Percentiles rank a stretch among this genome's conserved stretches.
These are phyloP conservation scores for Manis crassicaudata DNA, from an alignment of 2,797 vertebrate species.

Conservation along the genomic window DNA sequence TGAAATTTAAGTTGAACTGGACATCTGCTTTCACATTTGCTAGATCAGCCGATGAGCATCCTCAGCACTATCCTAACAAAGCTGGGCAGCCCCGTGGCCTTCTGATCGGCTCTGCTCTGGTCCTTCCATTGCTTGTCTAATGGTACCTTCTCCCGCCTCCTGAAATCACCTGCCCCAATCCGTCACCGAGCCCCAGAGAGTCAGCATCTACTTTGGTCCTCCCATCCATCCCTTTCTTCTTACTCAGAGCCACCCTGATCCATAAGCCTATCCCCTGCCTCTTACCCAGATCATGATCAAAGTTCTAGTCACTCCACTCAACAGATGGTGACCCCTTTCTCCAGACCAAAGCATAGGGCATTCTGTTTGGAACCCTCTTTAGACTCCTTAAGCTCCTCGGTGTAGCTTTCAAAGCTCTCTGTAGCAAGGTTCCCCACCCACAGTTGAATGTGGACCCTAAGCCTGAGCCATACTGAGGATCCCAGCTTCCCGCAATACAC, in stretches of 20 bases:
- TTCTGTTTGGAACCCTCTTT: neutral
- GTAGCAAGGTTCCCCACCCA: neutral
- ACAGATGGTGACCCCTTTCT: neutral
- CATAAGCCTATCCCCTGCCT: neutral
- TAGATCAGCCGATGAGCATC: neutral
- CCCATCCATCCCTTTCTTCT: neutral
- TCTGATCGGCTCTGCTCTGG: neutral
- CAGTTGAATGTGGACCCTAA: neutral
- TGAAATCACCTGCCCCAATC: neutral
- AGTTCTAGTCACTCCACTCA: neutral
- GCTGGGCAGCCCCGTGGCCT: neutral
- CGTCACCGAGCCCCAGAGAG: neutral
- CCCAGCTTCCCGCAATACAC: neutral
- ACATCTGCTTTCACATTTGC: neutral
- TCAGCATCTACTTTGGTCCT: neutral
- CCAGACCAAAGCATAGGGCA: neutral
- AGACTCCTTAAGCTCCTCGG: neutral
- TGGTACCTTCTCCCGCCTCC: neutral
- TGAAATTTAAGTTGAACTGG: neutral
- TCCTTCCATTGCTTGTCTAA: neutral
- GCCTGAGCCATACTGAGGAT: neutral
- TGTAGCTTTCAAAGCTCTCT: neutral
- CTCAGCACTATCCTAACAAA: neutral
- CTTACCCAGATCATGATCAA: neutral
- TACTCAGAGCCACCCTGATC: neutral